These are phyloP conservation scores for Pararge aegeria DNA, from an alignment of 1,140 invertebrate genomes.

Conservation along the genomic window DNA sequence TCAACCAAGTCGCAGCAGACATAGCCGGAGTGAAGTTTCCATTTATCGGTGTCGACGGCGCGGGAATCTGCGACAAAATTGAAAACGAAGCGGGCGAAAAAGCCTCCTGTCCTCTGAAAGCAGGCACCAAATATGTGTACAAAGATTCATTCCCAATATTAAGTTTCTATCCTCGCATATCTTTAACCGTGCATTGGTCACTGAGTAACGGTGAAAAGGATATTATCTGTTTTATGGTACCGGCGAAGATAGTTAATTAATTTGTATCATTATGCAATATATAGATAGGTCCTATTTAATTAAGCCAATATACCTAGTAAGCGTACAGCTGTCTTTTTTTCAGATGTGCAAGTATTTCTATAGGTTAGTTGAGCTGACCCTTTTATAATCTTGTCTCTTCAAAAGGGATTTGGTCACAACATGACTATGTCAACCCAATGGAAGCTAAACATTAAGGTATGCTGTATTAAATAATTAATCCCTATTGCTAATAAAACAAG, in stretches of 20 bases:
- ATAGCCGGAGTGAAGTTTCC: conserved; percentile 83
- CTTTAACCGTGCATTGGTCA: conserved; percentile 83
- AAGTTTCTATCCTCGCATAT: conserved; percentile 84
- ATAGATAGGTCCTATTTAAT: neutral
- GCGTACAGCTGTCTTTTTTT: too few relatives aligned
- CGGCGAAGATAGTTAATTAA: conserved; percentile 78
- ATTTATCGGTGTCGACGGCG: conserved; percentile 88
- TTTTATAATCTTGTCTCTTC: too few relatives aligned
- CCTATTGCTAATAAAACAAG: too few relatives aligned
- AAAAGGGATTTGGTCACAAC: too few relatives aligned
- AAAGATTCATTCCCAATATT: conserved; percentile 85
- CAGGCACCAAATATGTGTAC: conserved; percentile 84
- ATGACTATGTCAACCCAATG: too few relatives aligned
- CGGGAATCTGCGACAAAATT: conserved; percentile 83
- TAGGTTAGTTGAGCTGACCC: too few relatives aligned
- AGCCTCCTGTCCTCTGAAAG: conserved; percentile 83
- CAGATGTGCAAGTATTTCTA: too few relatives aligned
- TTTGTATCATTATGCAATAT: neutral
- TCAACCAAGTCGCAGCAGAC: conserved; percentile 80
- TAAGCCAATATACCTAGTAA: too few relatives aligned
- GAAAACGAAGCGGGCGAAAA: conserved; percentile 75
- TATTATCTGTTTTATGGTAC: conserved; percentile 84
- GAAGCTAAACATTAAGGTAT: too few relatives aligned
- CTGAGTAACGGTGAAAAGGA: conserved; percentile 68
- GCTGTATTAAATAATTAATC: too few relatives aligned